Base-by-base conservation (phyloP, 64 coral and sea anemone species). In the Hydrozoanthus tunicans region DNA sequence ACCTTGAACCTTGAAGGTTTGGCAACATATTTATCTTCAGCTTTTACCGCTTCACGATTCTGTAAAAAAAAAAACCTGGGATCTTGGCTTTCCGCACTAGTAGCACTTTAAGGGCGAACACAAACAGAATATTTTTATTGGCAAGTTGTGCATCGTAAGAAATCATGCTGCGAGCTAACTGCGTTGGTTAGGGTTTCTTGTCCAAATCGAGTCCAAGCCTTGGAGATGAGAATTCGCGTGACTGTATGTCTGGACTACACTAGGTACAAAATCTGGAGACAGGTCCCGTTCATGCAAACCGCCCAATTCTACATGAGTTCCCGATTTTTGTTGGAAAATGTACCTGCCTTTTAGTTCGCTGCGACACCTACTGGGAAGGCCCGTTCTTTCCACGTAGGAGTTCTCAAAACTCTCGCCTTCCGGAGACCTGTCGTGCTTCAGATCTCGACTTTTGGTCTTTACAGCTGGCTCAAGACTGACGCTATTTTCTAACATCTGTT, bases 201-300 rank as follows among this genome's bases (percentile, higher is more conserved):
- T 26, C 13, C 27, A 27, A 3, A 10, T 7, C 13, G 69, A 51
- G 51, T 25, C 58, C 9, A 8, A 56, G 10, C 20, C 6, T 15
- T 88, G 68, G 59, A 57, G 56, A 51, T 55, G 15, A 74, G 54
- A 88, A 51, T 56, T 88, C 24, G 74, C 20, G 54, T 88, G 13
- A 74, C 84, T 88, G 8, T 88, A 88, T 11, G 84, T 59, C 2
- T 53, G 84, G 17, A 88, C 15, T 8, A 88, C 68, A 75, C 17
- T 59, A 27, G 84, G 84, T 6, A 73, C 26, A 60, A 74, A 88
- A 23, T 88, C 84, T 5, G 56, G 84, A 0, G 84, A 88, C 20
- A 23, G 69, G 56, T 88, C 20, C 5, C 58, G 59, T 5, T 7
- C 13, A 64, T 64, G 12, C 11, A 81, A 62, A 6, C 64, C 7